A percentile compares a stretch with the other conserved stretches of the same genome.
These are phyloP conservation scores for Brachypodius melanocephalos DNA, from an alignment of 2,113 vertebrate species.

Conservation along the genomic window DNA sequence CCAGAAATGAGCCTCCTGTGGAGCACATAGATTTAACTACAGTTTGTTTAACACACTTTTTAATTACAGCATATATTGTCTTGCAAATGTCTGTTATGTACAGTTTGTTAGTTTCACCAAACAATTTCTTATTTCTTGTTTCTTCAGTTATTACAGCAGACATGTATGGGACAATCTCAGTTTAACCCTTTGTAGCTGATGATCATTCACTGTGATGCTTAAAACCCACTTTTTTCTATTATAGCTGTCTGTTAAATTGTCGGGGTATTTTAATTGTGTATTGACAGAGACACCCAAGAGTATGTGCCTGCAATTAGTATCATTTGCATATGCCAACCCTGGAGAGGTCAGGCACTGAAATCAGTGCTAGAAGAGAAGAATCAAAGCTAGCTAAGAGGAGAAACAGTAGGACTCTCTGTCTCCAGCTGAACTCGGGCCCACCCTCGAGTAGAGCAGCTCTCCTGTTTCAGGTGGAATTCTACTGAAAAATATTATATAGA, in stretches of 20 bases:
- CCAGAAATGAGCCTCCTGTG: background rate
- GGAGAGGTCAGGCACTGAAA: background rate
- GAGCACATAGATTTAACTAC: background rate
- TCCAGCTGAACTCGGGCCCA: accelerated
- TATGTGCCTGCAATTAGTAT: background rate
- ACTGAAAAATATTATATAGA: background rate
- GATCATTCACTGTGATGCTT: background rate
- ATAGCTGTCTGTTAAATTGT: background rate
- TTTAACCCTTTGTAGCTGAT: background rate
- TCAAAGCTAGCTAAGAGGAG: background rate
- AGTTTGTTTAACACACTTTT: background rate
- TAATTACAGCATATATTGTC: background rate
- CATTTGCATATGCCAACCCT: background rate
- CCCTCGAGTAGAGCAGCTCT: background rate
- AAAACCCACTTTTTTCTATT: background rate
- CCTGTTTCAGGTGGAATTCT: background rate
- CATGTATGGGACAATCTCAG: background rate
- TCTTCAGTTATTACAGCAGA: background rate
- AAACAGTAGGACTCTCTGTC: background rate
- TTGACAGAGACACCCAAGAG: background rate
- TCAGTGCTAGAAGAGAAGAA: background rate
- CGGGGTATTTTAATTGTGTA: background rate
- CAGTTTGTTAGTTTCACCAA: background rate
- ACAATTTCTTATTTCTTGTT: background rate
- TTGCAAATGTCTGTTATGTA: background rate